Evolutionary conservation across 2,888 invertebrate species (phyloP).

Genomic region (Trissoscelio sp.): DNA sequence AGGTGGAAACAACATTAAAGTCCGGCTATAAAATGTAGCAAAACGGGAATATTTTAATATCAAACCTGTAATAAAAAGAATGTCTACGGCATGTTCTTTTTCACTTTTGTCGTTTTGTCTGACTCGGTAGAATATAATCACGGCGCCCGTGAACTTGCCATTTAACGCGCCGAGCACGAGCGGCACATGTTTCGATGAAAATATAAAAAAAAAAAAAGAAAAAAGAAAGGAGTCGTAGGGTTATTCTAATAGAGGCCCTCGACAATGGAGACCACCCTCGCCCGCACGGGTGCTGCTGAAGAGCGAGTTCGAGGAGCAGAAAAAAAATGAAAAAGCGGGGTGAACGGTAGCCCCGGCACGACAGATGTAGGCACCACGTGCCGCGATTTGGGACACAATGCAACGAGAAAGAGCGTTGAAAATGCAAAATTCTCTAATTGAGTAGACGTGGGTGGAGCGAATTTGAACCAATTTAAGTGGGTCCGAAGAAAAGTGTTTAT

Average conservation of each 20-base stretch:
- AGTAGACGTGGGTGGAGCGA: constrained; percentile 75
- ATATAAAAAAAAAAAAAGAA: constrained; percentile 64
- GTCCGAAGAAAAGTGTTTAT: constrained; percentile 36
- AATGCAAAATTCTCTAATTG: constrained; percentile 79
- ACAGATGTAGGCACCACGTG: constrained; percentile 81
- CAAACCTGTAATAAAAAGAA: constrained; percentile 47
- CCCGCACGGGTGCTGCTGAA: constrained; percentile 66
- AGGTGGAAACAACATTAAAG: constrained; percentile 14
- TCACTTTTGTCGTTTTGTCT: constrained; percentile 50
- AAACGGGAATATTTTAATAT: constrained; percentile 53
- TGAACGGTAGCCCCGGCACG: constrained; percentile 74
- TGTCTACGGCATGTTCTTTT: constrained; percentile 52
- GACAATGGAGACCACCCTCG: constrained; percentile 67
- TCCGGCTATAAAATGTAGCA: constrained; percentile 21
- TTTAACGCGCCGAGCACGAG: constrained; percentile 69
- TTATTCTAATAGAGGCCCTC: constrained; percentile 73
- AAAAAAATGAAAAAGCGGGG: constrained; percentile 70
- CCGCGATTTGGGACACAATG: constrained; percentile 77
- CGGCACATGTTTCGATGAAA: constrained; percentile 72
- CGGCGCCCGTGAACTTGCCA: constrained; percentile 68
- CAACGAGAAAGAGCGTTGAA: constrained; percentile 73
- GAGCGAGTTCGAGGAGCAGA: constrained; percentile 65
- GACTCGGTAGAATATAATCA: constrained; percentile 68
- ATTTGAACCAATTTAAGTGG: constrained; percentile 50
- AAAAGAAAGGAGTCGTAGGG: constrained; percentile 70